Evolutionary conservation across 2,888 invertebrate genomes (phyloP).

Genomic region (Hypolimnas misippus): DNA sequence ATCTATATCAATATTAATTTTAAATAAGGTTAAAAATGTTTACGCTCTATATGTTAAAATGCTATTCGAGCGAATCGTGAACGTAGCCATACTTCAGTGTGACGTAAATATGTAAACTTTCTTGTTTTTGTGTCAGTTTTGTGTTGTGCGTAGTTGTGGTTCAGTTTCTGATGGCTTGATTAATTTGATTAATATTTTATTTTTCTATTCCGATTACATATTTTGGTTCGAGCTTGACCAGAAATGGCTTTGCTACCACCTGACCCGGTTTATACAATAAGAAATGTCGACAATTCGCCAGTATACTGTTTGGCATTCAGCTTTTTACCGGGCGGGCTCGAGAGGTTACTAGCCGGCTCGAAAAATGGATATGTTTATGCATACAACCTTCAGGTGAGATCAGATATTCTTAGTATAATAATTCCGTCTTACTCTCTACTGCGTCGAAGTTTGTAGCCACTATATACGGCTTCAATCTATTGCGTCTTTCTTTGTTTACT

Average conservation of each 20-base stretch:
- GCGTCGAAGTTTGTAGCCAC: constrained; percentile 47
- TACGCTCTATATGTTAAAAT: too few species aligned
- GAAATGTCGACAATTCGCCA: constrained; percentile 87
- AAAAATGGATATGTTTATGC: constrained; percentile 89
- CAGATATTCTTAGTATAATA: constrained; percentile 57
- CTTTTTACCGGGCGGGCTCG: constrained; percentile 82
- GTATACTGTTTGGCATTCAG: constrained; percentile 90
- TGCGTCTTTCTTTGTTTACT: constrained; percentile 68
- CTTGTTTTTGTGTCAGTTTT: constrained; percentile 81
- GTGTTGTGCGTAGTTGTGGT: constrained; percentile 83
- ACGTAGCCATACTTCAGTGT: constrained; percentile 33
- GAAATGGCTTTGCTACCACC: constrained; percentile 90
- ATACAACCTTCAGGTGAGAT: constrained; percentile 90
- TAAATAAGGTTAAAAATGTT: too few species aligned
- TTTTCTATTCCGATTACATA: constrained; percentile 70
- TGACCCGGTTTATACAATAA: constrained; percentile 90
- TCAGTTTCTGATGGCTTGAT: constrained; percentile 82
- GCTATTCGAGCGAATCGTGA: constrained; percentile 17
- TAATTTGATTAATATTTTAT: constrained; percentile 75
- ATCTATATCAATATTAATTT: too few species aligned
- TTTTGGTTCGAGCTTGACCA: constrained; percentile 80
- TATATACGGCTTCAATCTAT: constrained; percentile 44
- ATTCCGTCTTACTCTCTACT: constrained; percentile 46
- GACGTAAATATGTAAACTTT: constrained; percentile 49
- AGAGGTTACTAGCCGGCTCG: constrained; percentile 88